Conservation (phyloP, 1,140 invertebrate genomes). For the Drosophila pseudoananassae region DNA sequence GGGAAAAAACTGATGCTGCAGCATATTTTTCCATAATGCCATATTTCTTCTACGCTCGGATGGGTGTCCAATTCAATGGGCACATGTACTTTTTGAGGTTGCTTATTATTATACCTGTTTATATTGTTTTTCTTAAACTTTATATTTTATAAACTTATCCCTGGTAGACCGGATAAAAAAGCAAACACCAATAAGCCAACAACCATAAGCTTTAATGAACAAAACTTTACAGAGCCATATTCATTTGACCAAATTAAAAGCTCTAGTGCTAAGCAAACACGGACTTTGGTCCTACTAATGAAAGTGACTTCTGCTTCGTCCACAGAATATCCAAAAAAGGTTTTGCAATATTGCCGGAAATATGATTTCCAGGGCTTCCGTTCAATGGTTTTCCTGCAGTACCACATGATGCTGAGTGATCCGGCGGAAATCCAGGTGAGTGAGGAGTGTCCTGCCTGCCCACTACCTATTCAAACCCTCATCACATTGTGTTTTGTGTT, state of each 20-base stretch:
- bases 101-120: conserved; percentile 6
- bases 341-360: conserved; percentile 79
- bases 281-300: background rate
- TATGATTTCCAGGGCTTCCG: conserved; percentile 81
- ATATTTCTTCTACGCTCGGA: conserved; percentile 22
- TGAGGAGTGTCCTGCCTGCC: background rate
- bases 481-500: background rate
- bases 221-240: conserved; percentile 4
- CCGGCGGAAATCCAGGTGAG: conserved; percentile 80
- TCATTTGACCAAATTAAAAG: conserved; percentile 1
- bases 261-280: conserved; percentile 25
- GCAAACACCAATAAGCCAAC: background rate
- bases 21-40: conserved; percentile 43
- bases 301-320: background rate
- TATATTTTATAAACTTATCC: background rate
- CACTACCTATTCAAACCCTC: background rate
- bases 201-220: background rate
- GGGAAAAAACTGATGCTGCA: conserved; percentile 18
- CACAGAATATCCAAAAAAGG: conserved; percentile 77
- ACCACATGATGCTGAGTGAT: conserved; percentile 79
- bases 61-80: conserved; percentile 17
- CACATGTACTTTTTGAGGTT: conserved; percentile 1
- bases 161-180: background rate
- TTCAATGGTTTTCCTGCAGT: conserved; percentile 75
- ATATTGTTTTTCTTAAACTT: background rate